Base-by-base conservation (phyloP, 2,888 invertebrate species). In the Cryptosula pallasiana region DNA sequence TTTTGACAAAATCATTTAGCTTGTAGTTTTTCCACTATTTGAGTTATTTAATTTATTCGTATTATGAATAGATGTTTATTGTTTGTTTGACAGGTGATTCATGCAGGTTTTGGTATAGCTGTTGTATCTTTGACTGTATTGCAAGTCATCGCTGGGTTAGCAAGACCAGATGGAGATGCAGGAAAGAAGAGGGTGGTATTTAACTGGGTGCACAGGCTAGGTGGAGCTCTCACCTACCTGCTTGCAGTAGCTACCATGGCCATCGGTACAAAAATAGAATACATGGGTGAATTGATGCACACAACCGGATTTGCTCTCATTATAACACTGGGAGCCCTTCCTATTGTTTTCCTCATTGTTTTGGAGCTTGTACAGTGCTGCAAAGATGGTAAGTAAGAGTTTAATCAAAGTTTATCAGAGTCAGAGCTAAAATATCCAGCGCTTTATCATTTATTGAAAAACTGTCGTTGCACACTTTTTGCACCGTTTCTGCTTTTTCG, bases 61-160 rank as follows among this genome's bases (percentile, higher is more conserved):
- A n/a, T n/a, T n/a, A n/a, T n/a, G n/a, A n/a, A n/a, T n/a, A n/a
- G n/a, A n/a, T n/a, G n/a, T n/a, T n/a, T n/a, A n/a, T n/a, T n/a
- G n/a, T n/a, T n/a, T 55, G n/a, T 63, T 27, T 32, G 2, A 34
- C 63, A 63, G 32, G 29, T 63, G 32, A 13, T 63, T 5, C 70
- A 70, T 29, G 45, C 70, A n/a, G 70, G 36, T 2, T 70, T 35
- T 54, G 70, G 70, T 32, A 54, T 70, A 23, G 45, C 45, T 27
- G 70, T 70, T 2, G 32, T 70, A n/a, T 13, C 13, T 9, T 45
- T 70, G 2, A 70, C 70, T 5, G 45, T 45, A 2, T 2, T 70
- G 3, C 70, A 70, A 23, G 25, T 54, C 3, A 54, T 70, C 16
- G 32, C 29, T 16, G 70, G 45, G 5, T 2, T 34, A 5, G 36